These are phyloP conservation scores for Globodera rostochiensis DNA, from an alignment of 1,140 invertebrate species.

Conservation along the genomic window DNA sequence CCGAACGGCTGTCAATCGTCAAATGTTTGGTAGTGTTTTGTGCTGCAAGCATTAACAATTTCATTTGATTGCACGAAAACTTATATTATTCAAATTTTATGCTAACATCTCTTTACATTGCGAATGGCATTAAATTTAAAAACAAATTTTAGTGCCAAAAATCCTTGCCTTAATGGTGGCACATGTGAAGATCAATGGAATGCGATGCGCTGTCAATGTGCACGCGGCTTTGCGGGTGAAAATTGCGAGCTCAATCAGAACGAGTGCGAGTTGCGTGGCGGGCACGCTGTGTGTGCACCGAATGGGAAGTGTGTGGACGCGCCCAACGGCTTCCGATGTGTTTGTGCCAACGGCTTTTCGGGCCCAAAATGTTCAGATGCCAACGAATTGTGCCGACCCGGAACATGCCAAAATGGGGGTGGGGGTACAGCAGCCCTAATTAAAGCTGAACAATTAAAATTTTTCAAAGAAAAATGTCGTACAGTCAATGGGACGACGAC, in stretches of 20 bases:
- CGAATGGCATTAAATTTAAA: not conserved
- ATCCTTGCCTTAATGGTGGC: constrained; percentile 54
- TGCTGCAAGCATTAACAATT: too few species aligned
- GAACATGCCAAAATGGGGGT: constrained; percentile 40
- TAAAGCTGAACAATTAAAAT: constrained; percentile 3
- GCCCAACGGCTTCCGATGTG: constrained; percentile 30
- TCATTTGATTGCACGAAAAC: too few species aligned
- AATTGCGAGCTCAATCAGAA: constrained; percentile 58
- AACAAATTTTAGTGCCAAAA: constrained; percentile 42
- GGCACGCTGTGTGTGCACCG: constrained; percentile 36
- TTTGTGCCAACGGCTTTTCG: constrained; percentile 31
- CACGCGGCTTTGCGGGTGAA: constrained; percentile 53
- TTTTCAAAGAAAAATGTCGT: not conserved
- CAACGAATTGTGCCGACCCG: constrained; percentile 31
- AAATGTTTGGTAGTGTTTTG: constrained; percentile 6
- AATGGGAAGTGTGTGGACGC: constrained; percentile 63
- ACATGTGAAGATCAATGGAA: constrained; percentile 59
- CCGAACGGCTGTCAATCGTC: constrained; percentile 2
- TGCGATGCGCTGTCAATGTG: constrained; percentile 46
- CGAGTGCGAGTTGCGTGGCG: constrained; percentile 46
- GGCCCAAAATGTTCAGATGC: constrained; percentile 27
- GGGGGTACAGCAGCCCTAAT: not conserved
- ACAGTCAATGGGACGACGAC: constrained; percentile 1
- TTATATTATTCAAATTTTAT: not conserved
- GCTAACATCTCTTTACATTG: not conserved